These are phyloP conservation scores for Lepidurus couesii DNA, from an alignment of 1,140 invertebrate species.

Conservation along the genomic window DNA sequence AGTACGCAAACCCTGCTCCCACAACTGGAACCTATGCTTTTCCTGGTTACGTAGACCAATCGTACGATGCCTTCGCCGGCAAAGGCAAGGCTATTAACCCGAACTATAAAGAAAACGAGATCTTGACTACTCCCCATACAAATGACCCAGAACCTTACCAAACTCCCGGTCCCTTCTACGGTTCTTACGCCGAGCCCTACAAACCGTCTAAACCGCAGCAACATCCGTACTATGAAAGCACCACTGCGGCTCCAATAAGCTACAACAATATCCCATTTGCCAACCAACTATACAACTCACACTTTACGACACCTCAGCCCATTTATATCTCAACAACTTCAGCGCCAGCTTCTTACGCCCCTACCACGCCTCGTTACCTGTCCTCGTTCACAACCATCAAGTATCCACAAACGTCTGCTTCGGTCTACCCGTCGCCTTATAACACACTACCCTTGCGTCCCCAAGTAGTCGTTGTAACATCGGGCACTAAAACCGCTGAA, in stretches of 20 bases:
- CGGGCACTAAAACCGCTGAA: neutral
- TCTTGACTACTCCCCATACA: neutral
- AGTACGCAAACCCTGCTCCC: neutral
- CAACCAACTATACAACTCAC: neutral
- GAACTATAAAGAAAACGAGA: slow-evolving; percentile 1
- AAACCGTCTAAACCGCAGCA: neutral
- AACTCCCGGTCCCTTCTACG: neutral
- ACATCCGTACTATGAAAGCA: neutral
- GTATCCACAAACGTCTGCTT: neutral
- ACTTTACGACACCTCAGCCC: neutral
- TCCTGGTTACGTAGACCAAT: neutral
- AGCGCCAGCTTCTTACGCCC: neutral
- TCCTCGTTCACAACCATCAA: neutral
- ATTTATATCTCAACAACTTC: neutral
- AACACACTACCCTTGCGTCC: neutral
- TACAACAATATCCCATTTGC: neutral
- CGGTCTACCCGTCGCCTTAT: neutral
- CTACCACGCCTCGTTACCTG: neutral
- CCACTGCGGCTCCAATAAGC: neutral
- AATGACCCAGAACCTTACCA: neutral
- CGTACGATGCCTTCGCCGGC: neutral
- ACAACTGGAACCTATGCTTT: neutral
- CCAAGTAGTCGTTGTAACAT: slow-evolving; percentile 10
- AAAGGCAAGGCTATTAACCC: neutral
- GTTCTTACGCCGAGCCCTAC: neutral